These are phyloP conservation scores for Pteropus rufus DNA, from an alignment of 2,797 vertebrate genomes.

Conservation along the genomic window DNA sequence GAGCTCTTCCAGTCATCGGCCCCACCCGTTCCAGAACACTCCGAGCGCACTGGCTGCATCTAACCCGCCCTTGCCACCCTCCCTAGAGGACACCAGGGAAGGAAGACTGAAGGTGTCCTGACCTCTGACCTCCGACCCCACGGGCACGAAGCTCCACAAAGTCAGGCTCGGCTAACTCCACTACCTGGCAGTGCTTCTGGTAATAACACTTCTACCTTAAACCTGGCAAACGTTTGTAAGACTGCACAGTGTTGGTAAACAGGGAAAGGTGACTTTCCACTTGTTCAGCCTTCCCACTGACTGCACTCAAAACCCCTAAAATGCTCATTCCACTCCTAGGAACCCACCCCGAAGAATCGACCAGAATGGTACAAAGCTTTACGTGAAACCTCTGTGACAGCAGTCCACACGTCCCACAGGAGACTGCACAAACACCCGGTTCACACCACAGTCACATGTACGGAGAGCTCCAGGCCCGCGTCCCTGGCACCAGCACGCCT, in stretches of 20 bases:
- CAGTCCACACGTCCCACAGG: not conserved
- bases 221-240: not conserved
- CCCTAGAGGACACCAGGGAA: not conserved
- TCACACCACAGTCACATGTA: accelerated
- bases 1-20: too few relatives aligned
- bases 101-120: not conserved
- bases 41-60: too few relatives aligned
- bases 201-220: not conserved
- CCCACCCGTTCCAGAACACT: accelerated
- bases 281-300: not conserved
- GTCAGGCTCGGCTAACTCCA: not conserved
- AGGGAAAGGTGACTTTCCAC: not conserved
- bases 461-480: not conserved
- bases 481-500: not conserved
- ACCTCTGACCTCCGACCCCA: too few relatives aligned
- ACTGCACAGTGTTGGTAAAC: not conserved
- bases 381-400: accelerated
- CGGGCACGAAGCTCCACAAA: not conserved
- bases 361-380: not conserved
- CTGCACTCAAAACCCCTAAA: not conserved
- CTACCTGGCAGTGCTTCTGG: not conserved
- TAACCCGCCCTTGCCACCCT: not conserved
- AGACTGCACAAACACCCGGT: not conserved
- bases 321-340: not conserved
- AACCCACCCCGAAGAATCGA: not conserved